Evolutionary conservation across 2,888 invertebrate genomes (phyloP), one percentile per base, ranked within the genome.

Genomic region (Dendrolimus pini): DNA sequence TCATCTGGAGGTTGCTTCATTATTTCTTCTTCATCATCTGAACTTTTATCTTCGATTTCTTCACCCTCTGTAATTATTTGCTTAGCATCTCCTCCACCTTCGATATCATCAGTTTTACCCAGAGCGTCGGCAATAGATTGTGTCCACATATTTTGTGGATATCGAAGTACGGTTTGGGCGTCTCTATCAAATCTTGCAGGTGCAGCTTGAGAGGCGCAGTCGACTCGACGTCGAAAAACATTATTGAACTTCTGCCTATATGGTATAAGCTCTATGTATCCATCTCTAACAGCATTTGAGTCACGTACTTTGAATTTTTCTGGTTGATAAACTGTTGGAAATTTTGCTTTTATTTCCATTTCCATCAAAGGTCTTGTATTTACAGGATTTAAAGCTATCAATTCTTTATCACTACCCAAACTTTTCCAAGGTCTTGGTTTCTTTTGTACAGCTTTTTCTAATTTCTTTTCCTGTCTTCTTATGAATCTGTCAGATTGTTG

Each of bases 81-180:
- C 41, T 74, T 78, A 10, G 82, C 72, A 55, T 84, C 84, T 41
- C 83, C 81, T 10, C 78, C 78, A 41, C 77, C 85, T 56, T 82
- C 82, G 1, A 66, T 60, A 61, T 79, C 74, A 54, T 72, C 79
- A 41, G 68, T 59, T 58, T 71, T 65, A 9, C 83, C 85, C 55
- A 87, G 66, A 42, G 82, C 75, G 62, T 88, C 87, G 30, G 85
- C 83, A 63, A 88, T 82, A 1, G 91, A 95, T 71, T 96, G 95
- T 0, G 94, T 93, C 93, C 94, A 94, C 60, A 92, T 90, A 76
- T 95, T 95, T 60, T 92, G 86, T 1, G 94, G 94, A 74, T 94
- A 94, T 53, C 92, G 92, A 12, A 93, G 92, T 57, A 85, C 88
- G 0, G 96, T 96, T 85, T 96, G 96, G 47, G 93, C 93, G 61